These are phyloP conservation scores for Apamea monoglypha DNA, from an alignment of 2,888 invertebrate genomes.

Conservation along the genomic window DNA sequence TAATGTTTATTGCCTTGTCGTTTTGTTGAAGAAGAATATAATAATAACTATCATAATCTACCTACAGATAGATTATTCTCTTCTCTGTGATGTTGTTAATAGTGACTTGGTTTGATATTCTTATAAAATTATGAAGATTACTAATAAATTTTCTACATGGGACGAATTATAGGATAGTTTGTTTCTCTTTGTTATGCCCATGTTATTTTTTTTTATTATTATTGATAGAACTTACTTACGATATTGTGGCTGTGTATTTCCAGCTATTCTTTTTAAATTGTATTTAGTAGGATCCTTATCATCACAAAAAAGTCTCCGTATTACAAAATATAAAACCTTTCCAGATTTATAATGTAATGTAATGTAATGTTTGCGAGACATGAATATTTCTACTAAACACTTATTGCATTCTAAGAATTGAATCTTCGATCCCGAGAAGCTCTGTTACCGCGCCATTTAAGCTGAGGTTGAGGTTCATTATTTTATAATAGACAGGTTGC, in stretches of 20 bases:
- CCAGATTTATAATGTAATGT: background rate
- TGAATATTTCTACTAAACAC: background rate
- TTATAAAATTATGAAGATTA: background rate
- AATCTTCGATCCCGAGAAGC: background rate
- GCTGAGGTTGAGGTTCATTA: too few relatives aligned
- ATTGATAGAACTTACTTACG: too few relatives aligned
- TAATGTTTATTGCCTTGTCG: slow-evolving; percentile 18
- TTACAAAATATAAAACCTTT: background rate
- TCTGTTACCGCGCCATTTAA: too few relatives aligned
- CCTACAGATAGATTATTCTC: too few relatives aligned
- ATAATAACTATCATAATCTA: background rate
- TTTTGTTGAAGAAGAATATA: slow-evolving; percentile 26
- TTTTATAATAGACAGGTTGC: background rate
- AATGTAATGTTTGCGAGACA: background rate
- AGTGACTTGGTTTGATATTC: background rate
- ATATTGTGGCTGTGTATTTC: background rate
- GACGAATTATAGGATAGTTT: background rate
- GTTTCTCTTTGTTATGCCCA: too few relatives aligned
- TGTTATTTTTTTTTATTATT: background rate
- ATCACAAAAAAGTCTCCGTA: background rate
- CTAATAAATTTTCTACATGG: background rate
- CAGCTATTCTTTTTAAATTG: too few relatives aligned
- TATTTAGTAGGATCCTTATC: background rate
- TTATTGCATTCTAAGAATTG: background rate
- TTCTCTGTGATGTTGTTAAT: background rate